Conservation (phyloP, 2,888 invertebrate species). For the Perizoma affinitatum region DNA sequence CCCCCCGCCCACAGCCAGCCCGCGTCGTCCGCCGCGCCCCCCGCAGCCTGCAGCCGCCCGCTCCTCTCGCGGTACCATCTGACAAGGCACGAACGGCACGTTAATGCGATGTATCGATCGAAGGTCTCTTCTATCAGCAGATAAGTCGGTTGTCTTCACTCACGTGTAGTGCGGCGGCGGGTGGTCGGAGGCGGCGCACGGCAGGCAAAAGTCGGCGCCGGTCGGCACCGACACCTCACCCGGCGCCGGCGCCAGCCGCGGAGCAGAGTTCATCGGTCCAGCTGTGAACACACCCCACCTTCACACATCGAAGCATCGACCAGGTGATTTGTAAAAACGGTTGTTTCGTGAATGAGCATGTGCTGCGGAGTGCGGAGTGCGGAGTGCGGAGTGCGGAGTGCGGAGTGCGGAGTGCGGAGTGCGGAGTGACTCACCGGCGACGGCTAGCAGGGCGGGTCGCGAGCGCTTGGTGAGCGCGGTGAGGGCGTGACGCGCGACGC, state of each 20-base stretch:
- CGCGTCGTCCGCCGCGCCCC: conserved; percentile 48
- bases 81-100: neutral
- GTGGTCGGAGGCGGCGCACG: conserved; percentile 86
- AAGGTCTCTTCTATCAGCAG: neutral
- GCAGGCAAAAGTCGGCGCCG: conserved; percentile 85
- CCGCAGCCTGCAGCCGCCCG: conserved; percentile 76
- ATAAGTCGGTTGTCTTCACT: conserved; percentile 18
- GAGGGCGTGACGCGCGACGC: conserved; percentile 87
- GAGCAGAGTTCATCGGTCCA: conserved; percentile 73
- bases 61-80: conserved; percentile 83
- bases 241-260: conserved; percentile 79
- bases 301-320: no score
- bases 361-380: no score
- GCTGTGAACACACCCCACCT: conserved; percentile 37
- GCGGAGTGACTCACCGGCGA: conserved; percentile 84
- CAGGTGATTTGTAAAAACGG: no score
- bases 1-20: conserved; percentile 86
- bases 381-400: no score
- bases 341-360: neutral
- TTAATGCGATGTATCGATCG: no score
- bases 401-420: no score
- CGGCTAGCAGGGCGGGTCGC: conserved; percentile 83
- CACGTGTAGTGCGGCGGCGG: conserved; percentile 87
- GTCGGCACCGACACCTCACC: conserved; percentile 79
- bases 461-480: conserved; percentile 87